Base-by-base conservation (phyloP, 2,888 invertebrate genomes). In the Linyphia triangularis region DNA sequence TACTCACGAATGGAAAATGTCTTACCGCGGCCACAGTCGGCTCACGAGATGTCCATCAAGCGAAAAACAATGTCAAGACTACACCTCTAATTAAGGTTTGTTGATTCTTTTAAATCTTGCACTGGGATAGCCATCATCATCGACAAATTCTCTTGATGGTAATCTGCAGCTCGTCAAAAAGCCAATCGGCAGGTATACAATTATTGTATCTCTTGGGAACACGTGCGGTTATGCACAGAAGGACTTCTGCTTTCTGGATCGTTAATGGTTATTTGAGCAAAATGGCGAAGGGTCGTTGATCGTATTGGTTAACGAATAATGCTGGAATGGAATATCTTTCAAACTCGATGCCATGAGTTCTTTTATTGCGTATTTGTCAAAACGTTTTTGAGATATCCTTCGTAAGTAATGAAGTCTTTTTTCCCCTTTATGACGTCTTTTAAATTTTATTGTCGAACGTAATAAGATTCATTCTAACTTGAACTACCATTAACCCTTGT, bases 21-120 rank as follows among this genome's bases (percentile, higher is more conserved):
- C 26, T 61, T 63, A 24, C 63, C 26, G 19, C 13, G 13, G 16
- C n/a, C 10, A 30, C 67, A 13, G 19, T 26, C n/a, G 3, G 9
- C 67, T 33, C 67, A 67, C 67, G 67, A 67, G 19, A 30, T 33
- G 67, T 67, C 67, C 67, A 33, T 67, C 67, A 67, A 6, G 13
- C 0, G 65, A n/a, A 33, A 67, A 67, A 67, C 67, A 67, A 67
- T 67, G 67, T 30, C 30, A 30, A 33, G 19, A n/a, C 33, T 33
- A 9, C n/a, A 19, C 33, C 67, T 30, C n/a, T 67, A 67, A 67
- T 67, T 67, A 67, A 33, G 33, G 67, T 67, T 16, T 5, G 33
- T 16, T 22, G 63, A 10, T 24, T 24, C 3, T 4, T 19, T 19
- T 33, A 30, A 33, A 16, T 19, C 33, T n/a, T 51, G 51, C 51